Percentiles rank a stretch among this genome's conserved stretches.
These are phyloP conservation scores for Epinotia demarniana DNA, from an alignment of 2,888 invertebrate genomes.

Conservation along the genomic window DNA sequence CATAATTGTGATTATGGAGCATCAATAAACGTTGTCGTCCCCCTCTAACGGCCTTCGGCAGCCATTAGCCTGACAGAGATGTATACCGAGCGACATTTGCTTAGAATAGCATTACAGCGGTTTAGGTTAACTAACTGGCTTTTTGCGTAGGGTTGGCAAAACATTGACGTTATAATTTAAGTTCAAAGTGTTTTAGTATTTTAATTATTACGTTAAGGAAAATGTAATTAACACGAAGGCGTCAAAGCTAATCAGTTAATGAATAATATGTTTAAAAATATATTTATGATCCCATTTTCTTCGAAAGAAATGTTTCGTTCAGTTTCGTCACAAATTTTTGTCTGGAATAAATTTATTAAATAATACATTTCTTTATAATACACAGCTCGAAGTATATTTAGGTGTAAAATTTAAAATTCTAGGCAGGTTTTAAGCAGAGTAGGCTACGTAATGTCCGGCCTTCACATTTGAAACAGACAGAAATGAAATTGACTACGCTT, in stretches of 20 bases:
- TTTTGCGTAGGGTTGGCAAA: constrained; percentile 29
- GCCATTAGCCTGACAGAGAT: constrained; percentile 47
- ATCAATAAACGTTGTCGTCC: constrained; percentile 42
- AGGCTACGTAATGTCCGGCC: not conserved
- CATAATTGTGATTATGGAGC: constrained; percentile 51
- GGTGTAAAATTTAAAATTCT: not conserved
- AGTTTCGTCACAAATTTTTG: too few species aligned
- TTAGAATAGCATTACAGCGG: constrained; percentile 51
- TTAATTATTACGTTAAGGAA: not conserved
- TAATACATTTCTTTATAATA: too few species aligned
- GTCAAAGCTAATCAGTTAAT: not conserved
- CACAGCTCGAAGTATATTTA: not conserved
- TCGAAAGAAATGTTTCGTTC: too few species aligned
- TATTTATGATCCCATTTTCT: too few species aligned
- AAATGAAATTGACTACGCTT: not conserved
- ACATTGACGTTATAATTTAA: not conserved
- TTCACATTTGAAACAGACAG: not conserved
- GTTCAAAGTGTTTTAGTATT: not conserved
- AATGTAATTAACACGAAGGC: not conserved
- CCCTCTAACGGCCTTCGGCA: constrained; percentile 41
- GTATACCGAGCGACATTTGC: constrained; percentile 62
- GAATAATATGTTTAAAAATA: too few species aligned
- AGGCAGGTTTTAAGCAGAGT: not conserved
- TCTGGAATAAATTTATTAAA: too few species aligned
- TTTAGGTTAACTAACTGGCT: constrained; percentile 38